phyloP scores from a whole-genome alignment of 2,888 invertebrate genomes.

The Ormyrus pomaceus region DNA sequence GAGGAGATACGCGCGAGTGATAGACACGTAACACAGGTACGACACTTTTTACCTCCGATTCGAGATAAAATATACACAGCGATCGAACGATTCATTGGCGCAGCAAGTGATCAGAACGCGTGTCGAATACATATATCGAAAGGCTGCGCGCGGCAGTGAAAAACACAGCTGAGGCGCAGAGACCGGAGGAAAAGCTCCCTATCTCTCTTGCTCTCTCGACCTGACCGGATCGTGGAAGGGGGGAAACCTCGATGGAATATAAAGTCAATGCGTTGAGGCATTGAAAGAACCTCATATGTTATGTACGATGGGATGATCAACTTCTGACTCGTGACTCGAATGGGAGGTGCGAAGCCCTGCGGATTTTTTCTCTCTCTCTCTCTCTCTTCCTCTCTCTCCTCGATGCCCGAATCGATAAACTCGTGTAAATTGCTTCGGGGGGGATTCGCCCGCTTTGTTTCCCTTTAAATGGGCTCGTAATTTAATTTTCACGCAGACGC shows the following conservation, averaged over 20 bases:
- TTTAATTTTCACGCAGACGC: neutral
- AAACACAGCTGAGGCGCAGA: neutral
- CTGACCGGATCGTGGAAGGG: neutral
- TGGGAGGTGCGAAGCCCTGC: neutral
- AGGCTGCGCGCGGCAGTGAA: conserved; percentile 3
- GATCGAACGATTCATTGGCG: conserved; percentile 9
- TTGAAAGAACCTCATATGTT: conserved; percentile 49
- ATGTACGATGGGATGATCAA: conserved; percentile 50
- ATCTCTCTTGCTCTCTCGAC: neutral
- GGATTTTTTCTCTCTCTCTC: conserved; percentile 7
- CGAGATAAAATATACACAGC: conserved; percentile 6
- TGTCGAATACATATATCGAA: conserved; percentile 33
- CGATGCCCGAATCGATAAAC: neutral
- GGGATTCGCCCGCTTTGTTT: neutral
- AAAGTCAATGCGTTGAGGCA: conserved; percentile 34
- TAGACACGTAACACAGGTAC: too few species aligned
- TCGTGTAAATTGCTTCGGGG: conserved; percentile 1
- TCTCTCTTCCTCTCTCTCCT: neutral
- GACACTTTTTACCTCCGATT: too few species aligned
- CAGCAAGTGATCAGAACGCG: conserved; percentile 8
- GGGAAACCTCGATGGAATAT: conserved; percentile 37
- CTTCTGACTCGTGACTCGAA: conserved; percentile 48
- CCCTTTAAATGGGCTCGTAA: neutral
- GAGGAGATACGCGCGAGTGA: too few species aligned
- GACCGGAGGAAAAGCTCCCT: conserved; percentile 3